Evolutionary conservation across 2,888 invertebrate genomes (phyloP), one percentile per base, ranked within the genome.

Genomic region (Eupithecia subfuscata): DNA sequence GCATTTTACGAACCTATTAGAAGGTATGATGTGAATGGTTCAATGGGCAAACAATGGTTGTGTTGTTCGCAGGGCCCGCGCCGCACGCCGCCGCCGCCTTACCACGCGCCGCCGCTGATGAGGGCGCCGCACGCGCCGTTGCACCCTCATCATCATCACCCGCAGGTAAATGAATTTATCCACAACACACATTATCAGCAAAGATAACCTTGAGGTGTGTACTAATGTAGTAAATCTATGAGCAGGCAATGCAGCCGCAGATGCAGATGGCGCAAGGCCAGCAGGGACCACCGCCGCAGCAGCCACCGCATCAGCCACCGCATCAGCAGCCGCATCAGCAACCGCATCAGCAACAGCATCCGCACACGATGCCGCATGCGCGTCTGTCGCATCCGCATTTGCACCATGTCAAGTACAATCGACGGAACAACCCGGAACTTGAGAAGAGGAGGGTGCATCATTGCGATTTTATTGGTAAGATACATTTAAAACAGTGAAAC

Each of bases 361-460:
- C 82, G 77, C 86, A 85, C 75, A 80, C 86, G 45, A 82, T 88
- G 60, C 88, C 83, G 37, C 91, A 94, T 84, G 86, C 93, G 52
- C 87, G 93, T 14, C 90, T 93, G 22, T 25, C 68, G 11, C 68
- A 68, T 8, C 88, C 89, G 43, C 91, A 88, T 40, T 90, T 87
- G 73, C 88, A 85, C 80, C 89, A 94, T 43, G 90, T 96, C 80
- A 98, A 97, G 88, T 99, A 98, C 95, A 99, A 99, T 95, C 95
- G 99, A 82, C 96, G 99, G 88, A 99, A 99, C 93, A 99, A 99
- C 94, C 99, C 99, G 0, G 99, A 99, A 91, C 94, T 99, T 84
- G 99, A 99, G 92, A 99, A 99, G 92, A 95, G 99, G 83, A 95
- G 99, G 88, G 98, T 99, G 85, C 99, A 99, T 90, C 98, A 98